Evolutionary conservation across 2,797 vertebrate species (phyloP).

Genomic region (Perodicticus potto): DNA sequence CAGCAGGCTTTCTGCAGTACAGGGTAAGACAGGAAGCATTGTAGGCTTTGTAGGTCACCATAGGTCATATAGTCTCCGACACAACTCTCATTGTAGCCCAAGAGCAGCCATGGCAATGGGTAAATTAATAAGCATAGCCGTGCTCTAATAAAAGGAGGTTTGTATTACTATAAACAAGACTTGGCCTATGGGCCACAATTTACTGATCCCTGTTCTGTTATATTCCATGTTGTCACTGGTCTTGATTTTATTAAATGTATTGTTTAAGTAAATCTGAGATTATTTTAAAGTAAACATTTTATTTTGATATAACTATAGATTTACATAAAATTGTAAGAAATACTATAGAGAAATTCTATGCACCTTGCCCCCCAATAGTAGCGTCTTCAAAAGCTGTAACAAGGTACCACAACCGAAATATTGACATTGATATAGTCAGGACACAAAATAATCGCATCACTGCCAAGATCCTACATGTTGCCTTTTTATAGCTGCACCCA

Average conservation of each 20-base stretch:
- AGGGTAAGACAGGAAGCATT: neutral
- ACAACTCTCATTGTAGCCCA: neutral
- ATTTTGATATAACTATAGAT: conserved; percentile 13
- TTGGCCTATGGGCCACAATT: neutral
- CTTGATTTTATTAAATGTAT: neutral
- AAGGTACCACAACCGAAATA: neutral
- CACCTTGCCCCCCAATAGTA: neutral
- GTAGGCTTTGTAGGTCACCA: neutral
- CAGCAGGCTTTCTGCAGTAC: neutral
- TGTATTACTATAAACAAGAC: neutral
- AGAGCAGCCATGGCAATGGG: neutral
- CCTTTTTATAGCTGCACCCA: neutral
- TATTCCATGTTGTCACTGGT: neutral
- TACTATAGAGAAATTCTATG: neutral
- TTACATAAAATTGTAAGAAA: neutral
- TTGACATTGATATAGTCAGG: neutral
- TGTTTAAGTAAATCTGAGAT: neutral
- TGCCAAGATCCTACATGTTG: neutral
- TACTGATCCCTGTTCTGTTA: neutral
- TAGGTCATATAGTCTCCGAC: neutral
- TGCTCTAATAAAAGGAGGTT: neutral
- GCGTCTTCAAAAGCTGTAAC: neutral
- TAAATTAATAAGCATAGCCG: neutral
- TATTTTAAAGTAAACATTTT: conserved; percentile 52
- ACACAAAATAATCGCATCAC: neutral